Evolutionary conservation across 2,797 vertebrate species (phyloP).

Genomic region (Phalloptychus januarius): DNA sequence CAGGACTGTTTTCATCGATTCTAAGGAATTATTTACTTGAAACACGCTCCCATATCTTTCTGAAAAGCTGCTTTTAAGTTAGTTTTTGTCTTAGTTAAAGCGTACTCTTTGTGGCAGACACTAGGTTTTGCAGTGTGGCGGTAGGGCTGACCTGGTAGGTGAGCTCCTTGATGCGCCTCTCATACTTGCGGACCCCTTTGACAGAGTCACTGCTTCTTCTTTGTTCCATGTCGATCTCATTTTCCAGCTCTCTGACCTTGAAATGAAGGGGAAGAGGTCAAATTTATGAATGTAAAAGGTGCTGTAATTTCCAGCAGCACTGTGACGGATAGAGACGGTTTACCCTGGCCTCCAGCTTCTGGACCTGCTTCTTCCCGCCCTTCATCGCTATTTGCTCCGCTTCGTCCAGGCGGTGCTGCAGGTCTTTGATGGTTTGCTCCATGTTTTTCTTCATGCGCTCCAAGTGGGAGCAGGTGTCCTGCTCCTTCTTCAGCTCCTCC

Average conservation of each 20-base stretch:
- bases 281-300: not conserved
- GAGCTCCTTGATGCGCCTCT: slow-evolving; percentile 89
- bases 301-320: not conserved
- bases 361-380: slow-evolving; percentile 91
- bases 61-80: too few relatives aligned
- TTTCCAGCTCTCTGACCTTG: slow-evolving; percentile 89
- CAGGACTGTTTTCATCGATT: too few relatives aligned
- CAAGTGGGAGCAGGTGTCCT: slow-evolving; percentile 72
- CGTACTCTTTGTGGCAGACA: too few relatives aligned
- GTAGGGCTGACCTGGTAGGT: slow-evolving; percentile 86
- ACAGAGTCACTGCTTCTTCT: slow-evolving; percentile 85
- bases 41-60: too few relatives aligned
- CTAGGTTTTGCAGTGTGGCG: not conserved
- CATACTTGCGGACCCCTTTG: slow-evolving; percentile 90
- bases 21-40: too few relatives aligned
- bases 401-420: slow-evolving; percentile 83
- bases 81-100: too few relatives aligned
- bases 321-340: slow-evolving; percentile 23
- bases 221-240: slow-evolving; percentile 87
- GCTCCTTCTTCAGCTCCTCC: slow-evolving; percentile 75
- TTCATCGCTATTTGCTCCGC: slow-evolving; percentile 90
- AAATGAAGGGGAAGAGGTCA: not conserved
- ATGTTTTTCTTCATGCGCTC: slow-evolving; percentile 92
- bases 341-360: slow-evolving; percentile 84
- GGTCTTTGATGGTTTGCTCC: slow-evolving; percentile 89